Evolutionary conservation across 2,113 vertebrate genomes (phyloP).

Genomic region (Pholis gunnellus): DNA sequence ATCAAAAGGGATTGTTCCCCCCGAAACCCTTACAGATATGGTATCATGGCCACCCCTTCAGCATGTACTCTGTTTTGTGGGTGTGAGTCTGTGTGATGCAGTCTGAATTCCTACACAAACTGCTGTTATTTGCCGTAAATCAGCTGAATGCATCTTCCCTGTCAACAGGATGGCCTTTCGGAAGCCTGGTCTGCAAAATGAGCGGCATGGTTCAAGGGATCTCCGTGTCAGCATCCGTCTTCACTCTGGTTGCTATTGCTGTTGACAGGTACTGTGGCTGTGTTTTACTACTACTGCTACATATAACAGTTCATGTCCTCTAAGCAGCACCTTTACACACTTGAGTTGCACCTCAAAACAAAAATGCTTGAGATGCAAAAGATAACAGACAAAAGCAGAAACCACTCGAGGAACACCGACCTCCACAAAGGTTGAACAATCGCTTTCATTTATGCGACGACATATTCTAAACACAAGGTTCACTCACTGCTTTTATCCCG

Average conservation of each 20-base stretch:
- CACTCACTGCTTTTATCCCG: neutral
- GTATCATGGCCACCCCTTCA: neutral
- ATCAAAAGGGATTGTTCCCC: neutral
- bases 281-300: neutral
- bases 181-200: constrained; percentile 93
- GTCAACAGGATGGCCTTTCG: constrained; percentile 94
- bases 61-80: neutral
- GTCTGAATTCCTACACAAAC: neutral
- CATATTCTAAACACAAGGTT: neutral
- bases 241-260: constrained; percentile 94
- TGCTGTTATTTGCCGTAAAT: neutral
- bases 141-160: constrained; percentile 24
- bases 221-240: constrained; percentile 94
- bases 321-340: neutral
- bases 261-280: constrained; percentile 88
- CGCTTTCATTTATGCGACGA: neutral
- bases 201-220: constrained; percentile 94
- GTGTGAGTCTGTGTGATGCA: neutral
- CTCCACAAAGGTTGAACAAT: neutral
- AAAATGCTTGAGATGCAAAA: too few relatives aligned
- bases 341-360: neutral
- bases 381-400: neutral
- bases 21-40: neutral
- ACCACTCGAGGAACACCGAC: neutral
- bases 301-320: neutral